phyloP scores from a whole-genome alignment of 2,888 invertebrate genomes.

The Lamproptera curius region DNA sequence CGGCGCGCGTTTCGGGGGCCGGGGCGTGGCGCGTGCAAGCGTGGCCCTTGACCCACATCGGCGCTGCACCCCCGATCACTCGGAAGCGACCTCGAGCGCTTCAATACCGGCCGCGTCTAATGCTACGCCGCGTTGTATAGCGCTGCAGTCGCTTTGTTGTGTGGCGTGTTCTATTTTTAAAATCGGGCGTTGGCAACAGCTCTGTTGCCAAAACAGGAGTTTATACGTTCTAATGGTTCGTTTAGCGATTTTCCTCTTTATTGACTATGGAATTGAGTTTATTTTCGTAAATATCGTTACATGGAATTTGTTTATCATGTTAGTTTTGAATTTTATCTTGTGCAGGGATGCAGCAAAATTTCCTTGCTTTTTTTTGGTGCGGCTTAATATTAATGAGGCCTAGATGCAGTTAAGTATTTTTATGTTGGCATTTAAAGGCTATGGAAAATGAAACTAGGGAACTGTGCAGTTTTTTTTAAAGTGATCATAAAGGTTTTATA shows the following conservation, averaged over 20 bases:
- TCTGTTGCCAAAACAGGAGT: constrained; percentile 14
- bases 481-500: too few species aligned
- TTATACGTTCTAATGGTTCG: not conserved
- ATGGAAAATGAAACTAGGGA: too few species aligned
- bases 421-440: too few species aligned
- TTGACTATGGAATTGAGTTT: not conserved
- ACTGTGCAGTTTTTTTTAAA: too few species aligned
- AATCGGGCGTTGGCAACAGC: constrained; percentile 38
- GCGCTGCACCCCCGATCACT: constrained; percentile 24
- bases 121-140: constrained; percentile 15
- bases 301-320: not conserved
- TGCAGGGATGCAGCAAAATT: not conserved
- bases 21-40: constrained; percentile 31
- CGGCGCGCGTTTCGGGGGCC: constrained; percentile 20
- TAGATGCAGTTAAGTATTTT: too few species aligned
- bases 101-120: constrained; percentile 15
- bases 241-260: constrained; percentile 7
- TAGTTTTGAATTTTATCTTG: constrained; percentile 5
- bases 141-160: constrained; percentile 33
- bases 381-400: not conserved
- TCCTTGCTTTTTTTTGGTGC: not conserved
- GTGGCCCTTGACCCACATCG: constrained; percentile 30
- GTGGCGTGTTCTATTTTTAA: constrained; percentile 36
- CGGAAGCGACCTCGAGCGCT: constrained; percentile 26
- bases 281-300: not conserved